Conservation (phyloP, 2,113 vertebrate genomes). For the Planiliza haematocheilus region DNA sequence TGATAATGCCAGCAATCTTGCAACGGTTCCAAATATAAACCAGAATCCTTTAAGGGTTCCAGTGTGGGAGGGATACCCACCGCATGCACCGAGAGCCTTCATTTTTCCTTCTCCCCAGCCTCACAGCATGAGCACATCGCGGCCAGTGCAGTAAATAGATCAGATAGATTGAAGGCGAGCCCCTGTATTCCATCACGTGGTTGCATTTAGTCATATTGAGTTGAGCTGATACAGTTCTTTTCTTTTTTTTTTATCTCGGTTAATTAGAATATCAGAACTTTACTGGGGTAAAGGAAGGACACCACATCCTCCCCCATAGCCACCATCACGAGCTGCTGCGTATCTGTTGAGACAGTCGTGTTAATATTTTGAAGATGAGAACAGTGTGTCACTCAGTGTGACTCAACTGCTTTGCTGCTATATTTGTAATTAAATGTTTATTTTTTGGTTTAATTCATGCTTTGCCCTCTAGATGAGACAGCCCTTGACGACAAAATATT, state of each 20-base stretch:
- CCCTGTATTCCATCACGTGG: neutral
- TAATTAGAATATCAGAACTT: constrained; percentile 8
- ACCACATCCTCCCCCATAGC: constrained; percentile 19
- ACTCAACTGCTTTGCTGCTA: constrained; percentile 14
- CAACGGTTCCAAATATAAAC: constrained; percentile 71
- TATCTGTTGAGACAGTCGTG: constrained; percentile 1
- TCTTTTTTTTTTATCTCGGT: constrained; percentile 5
- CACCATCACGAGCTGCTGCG: constrained; percentile 8
- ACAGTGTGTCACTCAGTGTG: constrained; percentile 7
- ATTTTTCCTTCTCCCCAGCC: constrained; percentile 5
- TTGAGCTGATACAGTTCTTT: constrained; percentile 1
- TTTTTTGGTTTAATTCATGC: neutral
- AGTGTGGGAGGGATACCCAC: constrained; percentile 59
- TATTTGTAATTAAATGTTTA: constrained; percentile 14
- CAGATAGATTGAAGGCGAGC: neutral
- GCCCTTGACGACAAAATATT: neutral
- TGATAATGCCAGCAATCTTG: constrained; percentile 67
- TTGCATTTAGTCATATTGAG: constrained; percentile 21
- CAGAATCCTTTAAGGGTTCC: constrained; percentile 56
- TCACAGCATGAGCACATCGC: constrained; percentile 9
- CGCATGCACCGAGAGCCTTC: constrained; percentile 40
- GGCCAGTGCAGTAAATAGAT: constrained; percentile 14
- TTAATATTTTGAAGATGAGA: constrained; percentile 7
- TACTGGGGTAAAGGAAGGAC: constrained; percentile 3
- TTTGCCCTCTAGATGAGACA: neutral